phyloP scores from a whole-genome alignment of 2,888 invertebrate genomes.

The Unio delphinus region DNA sequence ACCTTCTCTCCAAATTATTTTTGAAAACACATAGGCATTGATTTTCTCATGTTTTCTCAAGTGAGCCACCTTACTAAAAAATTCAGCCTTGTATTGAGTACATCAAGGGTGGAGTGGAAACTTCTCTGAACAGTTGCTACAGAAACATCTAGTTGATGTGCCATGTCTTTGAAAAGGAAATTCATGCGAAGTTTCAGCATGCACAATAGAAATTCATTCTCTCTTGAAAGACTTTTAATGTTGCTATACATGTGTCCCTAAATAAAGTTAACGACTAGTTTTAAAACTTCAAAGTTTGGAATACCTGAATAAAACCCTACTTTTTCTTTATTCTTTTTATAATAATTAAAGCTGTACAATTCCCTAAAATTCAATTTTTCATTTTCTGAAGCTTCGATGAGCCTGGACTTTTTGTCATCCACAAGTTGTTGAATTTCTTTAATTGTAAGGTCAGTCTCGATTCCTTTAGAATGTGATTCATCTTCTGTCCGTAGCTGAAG shows the following conservation, averaged over 20 bases:
- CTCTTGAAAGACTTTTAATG: constrained; percentile 14
- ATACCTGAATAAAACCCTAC: constrained; percentile 20
- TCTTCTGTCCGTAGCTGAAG: too few species aligned
- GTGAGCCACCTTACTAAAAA: constrained; percentile 14
- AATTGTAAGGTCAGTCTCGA: constrained; percentile 13
- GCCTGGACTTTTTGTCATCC: constrained; percentile 4
- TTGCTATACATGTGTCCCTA: constrained; percentile 7
- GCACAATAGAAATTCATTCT: constrained; percentile 17
- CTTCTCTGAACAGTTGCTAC: constrained; percentile 12
- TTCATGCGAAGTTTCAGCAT: constrained; percentile 16
- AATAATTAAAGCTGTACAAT: not conserved
- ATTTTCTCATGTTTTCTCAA: not conserved
- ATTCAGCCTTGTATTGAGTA: constrained; percentile 14
- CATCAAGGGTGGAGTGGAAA: constrained; percentile 16
- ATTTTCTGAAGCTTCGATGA: not conserved
- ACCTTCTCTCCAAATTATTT: constrained; percentile 22
- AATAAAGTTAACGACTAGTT: constrained; percentile 12
- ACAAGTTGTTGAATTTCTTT: constrained; percentile 5
- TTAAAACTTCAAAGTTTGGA: constrained; percentile 17
- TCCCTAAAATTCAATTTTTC: constrained; percentile 1
- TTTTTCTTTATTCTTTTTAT: constrained; percentile 11
- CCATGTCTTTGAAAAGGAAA: constrained; percentile 11
- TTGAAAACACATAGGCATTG: constrained; percentile 24
- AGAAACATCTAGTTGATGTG: constrained; percentile 18
- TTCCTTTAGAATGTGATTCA: not conserved